Evolutionary conservation across 1,140 invertebrate species (phyloP).

Genomic region (Drosophila grimshawi): DNA sequence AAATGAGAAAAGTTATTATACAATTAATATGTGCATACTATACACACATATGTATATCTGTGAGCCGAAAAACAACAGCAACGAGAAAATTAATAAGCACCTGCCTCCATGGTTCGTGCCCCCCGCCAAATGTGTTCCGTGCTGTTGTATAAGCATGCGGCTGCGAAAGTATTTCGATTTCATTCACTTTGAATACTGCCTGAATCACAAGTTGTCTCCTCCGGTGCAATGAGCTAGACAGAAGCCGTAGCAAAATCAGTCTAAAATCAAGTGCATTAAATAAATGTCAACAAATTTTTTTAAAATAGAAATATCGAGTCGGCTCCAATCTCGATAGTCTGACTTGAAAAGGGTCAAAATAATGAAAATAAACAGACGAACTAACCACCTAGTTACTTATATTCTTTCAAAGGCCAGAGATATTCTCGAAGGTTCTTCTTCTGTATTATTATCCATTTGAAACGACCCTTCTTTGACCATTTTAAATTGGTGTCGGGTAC

Average conservation of each 20-base stretch:
- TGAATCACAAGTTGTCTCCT: slow-evolving; percentile 1
- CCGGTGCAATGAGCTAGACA: not conserved
- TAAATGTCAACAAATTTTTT: not conserved
- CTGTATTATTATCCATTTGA: not conserved
- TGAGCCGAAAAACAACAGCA: slow-evolving; percentile 6
- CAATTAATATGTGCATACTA: slow-evolving; percentile 60
- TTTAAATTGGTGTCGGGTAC: not conserved
- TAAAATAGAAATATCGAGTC: not conserved
- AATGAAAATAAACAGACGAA: too few relatives aligned
- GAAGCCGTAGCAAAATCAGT: not conserved
- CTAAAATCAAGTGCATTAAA: not conserved
- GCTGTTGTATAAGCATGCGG: not conserved
- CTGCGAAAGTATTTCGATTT: not conserved
- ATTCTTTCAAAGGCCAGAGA: not conserved
- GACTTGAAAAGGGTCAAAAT: too few relatives aligned
- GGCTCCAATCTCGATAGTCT: too few relatives aligned
- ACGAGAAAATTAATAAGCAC: slow-evolving; percentile 28
- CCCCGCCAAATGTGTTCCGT: slow-evolving; percentile 40
- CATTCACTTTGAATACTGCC: not conserved
- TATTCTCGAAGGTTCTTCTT: not conserved
- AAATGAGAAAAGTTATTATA: slow-evolving; percentile 74
- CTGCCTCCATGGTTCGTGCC: slow-evolving; percentile 61
- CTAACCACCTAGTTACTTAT: too few relatives aligned
- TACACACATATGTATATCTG: slow-evolving; percentile 27
- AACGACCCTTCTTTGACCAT: not conserved